phyloP scores from a whole-genome alignment of 2,888 invertebrate species.

The Eupeodes luniger region DNA sequence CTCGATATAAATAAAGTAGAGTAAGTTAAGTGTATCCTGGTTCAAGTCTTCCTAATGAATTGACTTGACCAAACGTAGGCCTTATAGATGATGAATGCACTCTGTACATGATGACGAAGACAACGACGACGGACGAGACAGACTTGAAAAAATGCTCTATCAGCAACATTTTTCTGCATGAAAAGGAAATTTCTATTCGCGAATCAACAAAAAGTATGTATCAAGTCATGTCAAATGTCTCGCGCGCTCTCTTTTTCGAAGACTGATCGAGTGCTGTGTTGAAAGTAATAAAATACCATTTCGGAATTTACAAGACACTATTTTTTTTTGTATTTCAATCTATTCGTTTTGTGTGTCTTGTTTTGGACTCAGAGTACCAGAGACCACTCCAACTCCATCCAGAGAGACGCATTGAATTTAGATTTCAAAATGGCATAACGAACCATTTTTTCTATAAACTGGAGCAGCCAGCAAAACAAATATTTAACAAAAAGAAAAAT shows the following conservation, averaged over 20 bases:
- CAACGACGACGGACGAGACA: slow-evolving; percentile 10
- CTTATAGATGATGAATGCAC: slow-evolving; percentile 43
- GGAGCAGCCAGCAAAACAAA: slow-evolving; percentile 30
- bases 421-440: slow-evolving; percentile 55
- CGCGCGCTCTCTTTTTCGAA: slow-evolving; percentile 29
- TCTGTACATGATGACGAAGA: background rate
- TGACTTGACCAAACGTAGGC: slow-evolving; percentile 53
- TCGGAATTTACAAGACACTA: slow-evolving; percentile 63
- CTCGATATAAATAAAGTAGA: slow-evolving; percentile 11
- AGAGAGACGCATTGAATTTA: slow-evolving; percentile 31
- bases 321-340: slow-evolving; percentile 14
- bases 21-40: slow-evolving; percentile 25
- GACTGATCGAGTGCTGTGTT: slow-evolving; percentile 68
- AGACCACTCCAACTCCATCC: background rate
- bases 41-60: slow-evolving; percentile 54
- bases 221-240: slow-evolving; percentile 72
- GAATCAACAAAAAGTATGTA: slow-evolving; percentile 64
- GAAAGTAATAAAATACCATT: slow-evolving; percentile 72
- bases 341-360: background rate
- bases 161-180: slow-evolving; percentile 57
- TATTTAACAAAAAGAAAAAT: slow-evolving; percentile 21
- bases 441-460: slow-evolving; percentile 63
- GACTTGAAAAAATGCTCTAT: slow-evolving; percentile 44
- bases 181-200: slow-evolving; percentile 60
- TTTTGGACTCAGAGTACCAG: slow-evolving; percentile 17